Base-by-base conservation (phyloP, 2,888 invertebrate genomes). In the Acanthococcus lagerstroemiae region DNA sequence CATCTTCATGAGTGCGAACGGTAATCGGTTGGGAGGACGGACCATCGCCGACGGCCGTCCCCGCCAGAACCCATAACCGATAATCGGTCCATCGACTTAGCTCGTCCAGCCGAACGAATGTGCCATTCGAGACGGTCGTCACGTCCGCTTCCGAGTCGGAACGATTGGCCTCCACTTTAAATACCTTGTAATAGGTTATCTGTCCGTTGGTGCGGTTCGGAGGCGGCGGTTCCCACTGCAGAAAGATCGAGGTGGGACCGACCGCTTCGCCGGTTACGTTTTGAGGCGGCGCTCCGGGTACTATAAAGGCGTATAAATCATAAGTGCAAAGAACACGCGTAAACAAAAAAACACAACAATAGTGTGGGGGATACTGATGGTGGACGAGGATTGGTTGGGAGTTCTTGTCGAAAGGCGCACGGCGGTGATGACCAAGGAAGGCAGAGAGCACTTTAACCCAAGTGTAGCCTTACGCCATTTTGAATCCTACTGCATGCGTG, bases 1-100 rank as follows among this genome's bases (percentile, higher is more conserved):
- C 96, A 86, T 95, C 95, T 88, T 96, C 96, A 77, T 91, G 90
- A 72, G 96, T 96, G 82, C 88, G 88, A 74, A 94, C 88, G 74
- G 86, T 85, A 81, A 95, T 87, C 70, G 93, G 92, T 79, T 87
- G 88, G 73, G 94, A 94, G 74, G 87, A 84, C 70, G 90, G 96
- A 70, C 97, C 96, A 79, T 95, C 94, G 75, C 97, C 97, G 72
- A 95, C 92, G 74, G 87, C 87, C 73, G 96, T 97, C 75, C 94
- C 94, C 71, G 96, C 96, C 73, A 93, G 82, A 74, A 96, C 90
- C 93, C 94, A 94, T 75, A 97, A 87, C 78, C 92, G 87, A 83
- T 97, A 97, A 78, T 91, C 88, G 68, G 95, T 95, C 93, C 93
- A 96, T 70, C 90, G 87, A 77, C 88, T 87, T 75, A 96, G 84